phyloP scores from a whole-genome alignment of 2,888 invertebrate species.

The Pecten maximus region DNA sequence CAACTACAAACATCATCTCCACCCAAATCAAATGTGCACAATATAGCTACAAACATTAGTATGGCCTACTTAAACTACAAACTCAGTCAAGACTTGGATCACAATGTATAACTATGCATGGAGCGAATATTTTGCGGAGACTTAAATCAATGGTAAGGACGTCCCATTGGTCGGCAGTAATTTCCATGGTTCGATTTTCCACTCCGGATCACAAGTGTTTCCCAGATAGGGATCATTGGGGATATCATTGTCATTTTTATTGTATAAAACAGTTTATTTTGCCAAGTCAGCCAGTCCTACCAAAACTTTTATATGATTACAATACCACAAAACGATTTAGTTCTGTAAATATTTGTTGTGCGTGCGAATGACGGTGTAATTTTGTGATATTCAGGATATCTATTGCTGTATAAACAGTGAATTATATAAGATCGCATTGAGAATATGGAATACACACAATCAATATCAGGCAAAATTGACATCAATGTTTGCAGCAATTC shows the following conservation, averaged over 20 bases:
- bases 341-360: constrained; percentile 15
- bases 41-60: not conserved
- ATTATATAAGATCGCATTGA: not conserved
- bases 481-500: not conserved
- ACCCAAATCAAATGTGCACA: not conserved
- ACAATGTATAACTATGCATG: not conserved
- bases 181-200: not conserved
- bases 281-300: not conserved
- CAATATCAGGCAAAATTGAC: not conserved
- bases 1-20: not conserved
- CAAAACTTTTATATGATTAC: constrained; percentile 26
- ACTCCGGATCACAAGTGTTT: not conserved
- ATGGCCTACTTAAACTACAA: not conserved
- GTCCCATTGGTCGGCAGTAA: not conserved
- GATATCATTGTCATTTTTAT: constrained; percentile 5
- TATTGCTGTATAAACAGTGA: not conserved
- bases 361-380: not conserved
- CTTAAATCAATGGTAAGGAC: not conserved
- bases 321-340: not conserved
- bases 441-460: not conserved
- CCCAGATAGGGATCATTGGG: not conserved
- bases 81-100: not conserved
- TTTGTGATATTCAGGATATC: constrained; percentile 14
- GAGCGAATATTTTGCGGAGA: not conserved
- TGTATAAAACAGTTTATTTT: not conserved